Percentiles rank a stretch among this genome's conserved stretches.
These are phyloP conservation scores for Agelas oroides DNA, from an alignment of 37 sponge, comb jelly and placozoan genomes.

Conservation along the genomic window DNA sequence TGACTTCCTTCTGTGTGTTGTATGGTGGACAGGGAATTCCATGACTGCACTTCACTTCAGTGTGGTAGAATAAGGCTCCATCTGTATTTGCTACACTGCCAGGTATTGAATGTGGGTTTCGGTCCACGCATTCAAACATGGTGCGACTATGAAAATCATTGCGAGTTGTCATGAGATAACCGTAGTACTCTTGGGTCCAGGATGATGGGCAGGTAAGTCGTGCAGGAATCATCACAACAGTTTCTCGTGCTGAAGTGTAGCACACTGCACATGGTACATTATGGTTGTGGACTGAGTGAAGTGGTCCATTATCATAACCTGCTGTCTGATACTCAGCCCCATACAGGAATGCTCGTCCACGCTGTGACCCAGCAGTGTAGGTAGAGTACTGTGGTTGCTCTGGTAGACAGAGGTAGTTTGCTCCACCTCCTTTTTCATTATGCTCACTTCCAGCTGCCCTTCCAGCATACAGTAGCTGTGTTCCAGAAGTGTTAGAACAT, in stretches of 20 bases:
- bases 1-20: conserved; percentile 40
- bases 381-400: conserved; percentile 19
- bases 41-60: conserved; percentile 32
- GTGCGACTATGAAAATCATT: not conserved
- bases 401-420: conserved; percentile 28
- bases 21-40: conserved; percentile 52
- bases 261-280: conserved; percentile 63
- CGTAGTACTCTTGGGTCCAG: conserved; percentile 64
- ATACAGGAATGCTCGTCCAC: not conserved
- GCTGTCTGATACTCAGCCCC: conserved; percentile 46
- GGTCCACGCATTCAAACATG: conserved; percentile 54
- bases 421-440: conserved; percentile 12
- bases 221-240: conserved; percentile 47
- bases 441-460: not conserved
- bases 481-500: conserved; percentile 16
- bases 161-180: conserved; percentile 28
- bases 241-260: conserved; percentile 11
- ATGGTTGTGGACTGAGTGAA: not conserved
- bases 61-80: conserved; percentile 31
- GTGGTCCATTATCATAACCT: not conserved
- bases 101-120: conserved; percentile 27
- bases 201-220: conserved; percentile 20
- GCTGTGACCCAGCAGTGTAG: conserved; percentile 10
- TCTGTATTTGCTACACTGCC: conserved; percentile 12
- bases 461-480: conserved; percentile 30